Conservation (phyloP, 2,888 invertebrate species). For the Ormyrus rosae region DNA sequence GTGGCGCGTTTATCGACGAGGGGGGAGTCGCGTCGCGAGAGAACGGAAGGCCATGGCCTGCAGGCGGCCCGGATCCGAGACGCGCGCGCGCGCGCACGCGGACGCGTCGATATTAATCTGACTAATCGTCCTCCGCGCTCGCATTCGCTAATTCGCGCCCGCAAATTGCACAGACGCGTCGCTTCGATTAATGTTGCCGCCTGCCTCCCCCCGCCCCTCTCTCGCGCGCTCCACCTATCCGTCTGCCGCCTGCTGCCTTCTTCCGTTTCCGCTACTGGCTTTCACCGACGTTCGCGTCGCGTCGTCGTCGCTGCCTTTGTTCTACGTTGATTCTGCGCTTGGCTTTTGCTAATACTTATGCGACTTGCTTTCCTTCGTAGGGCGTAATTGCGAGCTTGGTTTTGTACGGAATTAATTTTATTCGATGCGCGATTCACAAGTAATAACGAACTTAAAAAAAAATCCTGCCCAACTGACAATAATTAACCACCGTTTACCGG, state of each 20-base stretch:
- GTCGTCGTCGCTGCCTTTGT: neutral
- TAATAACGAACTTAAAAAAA: too few relatives aligned
- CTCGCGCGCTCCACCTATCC: neutral
- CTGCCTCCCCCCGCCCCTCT: neutral
- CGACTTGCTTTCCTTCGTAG: too few relatives aligned
- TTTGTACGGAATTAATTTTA: too few relatives aligned
- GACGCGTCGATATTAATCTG: slow-evolving; percentile 50
- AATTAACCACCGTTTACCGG: too few relatives aligned
- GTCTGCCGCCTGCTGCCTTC: slow-evolving; percentile 4
- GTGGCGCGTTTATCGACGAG: too few relatives aligned
- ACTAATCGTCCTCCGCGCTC: slow-evolving; percentile 42
- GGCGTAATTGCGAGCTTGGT: too few relatives aligned
- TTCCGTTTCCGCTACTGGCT: slow-evolving; percentile 43
- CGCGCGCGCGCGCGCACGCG: neutral
- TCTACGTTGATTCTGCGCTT: neutral
- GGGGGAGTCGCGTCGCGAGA: too few relatives aligned
- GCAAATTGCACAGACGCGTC: slow-evolving; percentile 50
- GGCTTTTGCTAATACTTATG: too few relatives aligned
- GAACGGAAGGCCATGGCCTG: slow-evolving; percentile 3
- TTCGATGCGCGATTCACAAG: too few relatives aligned
- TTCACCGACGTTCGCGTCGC: slow-evolving; percentile 8
- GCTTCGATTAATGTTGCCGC: slow-evolving; percentile 42
- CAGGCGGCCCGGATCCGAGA: too few relatives aligned
- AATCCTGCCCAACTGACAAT: too few relatives aligned
- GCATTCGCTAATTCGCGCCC: slow-evolving; percentile 42